A percentile compares a stretch with the other conserved stretches of the same genome.
phyloP scores from a whole-genome alignment of 2,888 invertebrate species.

The Pedicia rivosa region DNA sequence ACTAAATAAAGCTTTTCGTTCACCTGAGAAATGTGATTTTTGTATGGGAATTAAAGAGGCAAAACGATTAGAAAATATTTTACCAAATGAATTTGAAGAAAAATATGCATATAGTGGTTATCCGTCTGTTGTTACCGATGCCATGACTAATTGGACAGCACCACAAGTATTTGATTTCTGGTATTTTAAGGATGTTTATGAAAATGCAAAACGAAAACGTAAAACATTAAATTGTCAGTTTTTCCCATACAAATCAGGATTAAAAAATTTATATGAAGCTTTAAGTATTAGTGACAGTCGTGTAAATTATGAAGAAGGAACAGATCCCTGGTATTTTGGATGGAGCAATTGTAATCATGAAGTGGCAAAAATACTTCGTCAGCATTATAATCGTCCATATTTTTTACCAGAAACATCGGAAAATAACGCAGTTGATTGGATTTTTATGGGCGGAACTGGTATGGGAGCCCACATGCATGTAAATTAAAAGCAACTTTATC shows the following conservation, averaged over 20 bases:
- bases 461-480: slow-evolving; percentile 94
- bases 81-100: slow-evolving; percentile 51
- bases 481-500: too few relatives aligned
- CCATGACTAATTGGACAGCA: slow-evolving; percentile 67
- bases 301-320: slow-evolving; percentile 33
- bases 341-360: slow-evolving; percentile 90
- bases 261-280: slow-evolving; percentile 60
- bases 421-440: slow-evolving; percentile 84
- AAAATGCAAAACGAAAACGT: slow-evolving; percentile 35
- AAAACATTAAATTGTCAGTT: slow-evolving; percentile 67
- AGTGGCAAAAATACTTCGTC: slow-evolving; percentile 57
- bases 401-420: slow-evolving; percentile 78
- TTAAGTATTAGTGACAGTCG: slow-evolving; percentile 61
- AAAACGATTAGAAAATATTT: slow-evolving; percentile 47
- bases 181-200: slow-evolving; percentile 68
- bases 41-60: slow-evolving; percentile 49
- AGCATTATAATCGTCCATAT: slow-evolving; percentile 71
- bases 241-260: slow-evolving; percentile 84
- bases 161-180: slow-evolving; percentile 57
- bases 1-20: slow-evolving; percentile 41
- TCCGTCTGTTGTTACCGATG: slow-evolving; percentile 78
- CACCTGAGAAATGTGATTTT: slow-evolving; percentile 66
- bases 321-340: slow-evolving; percentile 45
- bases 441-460: slow-evolving; percentile 92
- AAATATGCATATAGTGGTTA: slow-evolving; percentile 58